Evolutionary conservation across 1,140 invertebrate genomes (phyloP).

Genomic region (Luehdorfia chinensis): DNA sequence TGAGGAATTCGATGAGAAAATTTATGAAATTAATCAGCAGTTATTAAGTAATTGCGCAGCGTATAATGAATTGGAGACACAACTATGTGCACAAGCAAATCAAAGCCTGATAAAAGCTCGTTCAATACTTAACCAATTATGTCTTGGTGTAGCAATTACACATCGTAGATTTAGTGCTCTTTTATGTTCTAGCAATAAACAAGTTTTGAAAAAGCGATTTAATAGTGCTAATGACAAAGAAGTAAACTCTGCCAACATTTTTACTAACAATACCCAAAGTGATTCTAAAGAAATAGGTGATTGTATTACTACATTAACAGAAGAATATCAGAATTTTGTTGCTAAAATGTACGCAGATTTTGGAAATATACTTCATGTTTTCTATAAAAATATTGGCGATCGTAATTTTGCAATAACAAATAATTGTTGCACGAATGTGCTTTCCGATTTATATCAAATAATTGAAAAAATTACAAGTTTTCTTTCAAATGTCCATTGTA

Average conservation of each 20-base stretch:
- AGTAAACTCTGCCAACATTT: conserved; percentile 2
- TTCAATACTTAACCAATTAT: conserved; percentile 45
- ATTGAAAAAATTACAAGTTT: conserved; percentile 26
- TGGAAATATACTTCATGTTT: conserved; percentile 31
- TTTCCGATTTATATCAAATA: conserved; percentile 28
- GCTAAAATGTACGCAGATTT: conserved; percentile 33
- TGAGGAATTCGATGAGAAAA: conserved; percentile 54
- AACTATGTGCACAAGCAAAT: conserved; percentile 42
- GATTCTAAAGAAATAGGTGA: conserved; percentile 33
- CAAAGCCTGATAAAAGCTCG: conserved; percentile 30
- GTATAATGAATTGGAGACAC: conserved; percentile 42
- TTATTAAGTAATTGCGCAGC: conserved; percentile 52
- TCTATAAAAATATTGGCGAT: conserved; percentile 34
- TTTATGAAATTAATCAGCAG: conserved; percentile 61
- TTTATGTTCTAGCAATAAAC: conserved; percentile 17
- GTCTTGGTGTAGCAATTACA: conserved; percentile 23
- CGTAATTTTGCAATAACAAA: conserved; percentile 18
- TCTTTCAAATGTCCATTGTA: conserved; percentile 19
- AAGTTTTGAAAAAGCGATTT: conserved; percentile 19
- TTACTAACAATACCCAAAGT: conserved; percentile 7
- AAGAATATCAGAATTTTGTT: conserved; percentile 39
- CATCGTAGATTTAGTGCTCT: conserved; percentile 27
- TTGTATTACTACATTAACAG: conserved; percentile 30
- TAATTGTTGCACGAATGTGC: conserved; percentile 13
- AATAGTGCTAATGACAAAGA: conserved; percentile 21